A percentile compares a stretch with the other conserved stretches of the same genome.
Conservation (phyloP, 2,888 invertebrate genomes). For the Lampropteryx suffumata region DNA sequence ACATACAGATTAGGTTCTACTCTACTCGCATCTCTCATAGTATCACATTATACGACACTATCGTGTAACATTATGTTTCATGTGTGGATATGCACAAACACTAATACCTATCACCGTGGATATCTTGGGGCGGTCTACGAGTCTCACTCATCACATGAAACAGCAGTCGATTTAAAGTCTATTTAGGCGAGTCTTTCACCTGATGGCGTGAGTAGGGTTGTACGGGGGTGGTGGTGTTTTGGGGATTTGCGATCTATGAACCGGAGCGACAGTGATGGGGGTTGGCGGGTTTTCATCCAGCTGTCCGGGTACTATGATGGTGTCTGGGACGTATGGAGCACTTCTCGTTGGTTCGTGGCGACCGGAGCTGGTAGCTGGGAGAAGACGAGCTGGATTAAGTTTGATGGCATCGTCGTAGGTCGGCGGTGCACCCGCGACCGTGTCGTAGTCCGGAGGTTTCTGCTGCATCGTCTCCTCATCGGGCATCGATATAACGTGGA, state of each 20-base stretch:
- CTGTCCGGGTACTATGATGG: slow-evolving; percentile 61
- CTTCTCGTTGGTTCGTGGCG: slow-evolving; percentile 44
- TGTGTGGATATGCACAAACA: slow-evolving; percentile 66
- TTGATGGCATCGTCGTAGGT: slow-evolving; percentile 89
- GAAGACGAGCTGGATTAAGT: slow-evolving; percentile 84
- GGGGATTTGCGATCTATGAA: slow-evolving; percentile 68
- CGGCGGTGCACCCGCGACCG: slow-evolving; percentile 86
- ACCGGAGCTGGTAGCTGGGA: slow-evolving; percentile 61
- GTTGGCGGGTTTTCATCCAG: slow-evolving; percentile 46
- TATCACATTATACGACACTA: slow-evolving; percentile 77
- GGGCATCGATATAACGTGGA: slow-evolving; percentile 85
- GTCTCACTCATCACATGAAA: slow-evolving; percentile 76
- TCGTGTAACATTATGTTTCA: slow-evolving; percentile 57
- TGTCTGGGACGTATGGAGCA: slow-evolving; percentile 41
- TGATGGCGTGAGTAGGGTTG: slow-evolving; percentile 75
- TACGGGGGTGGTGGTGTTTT: slow-evolving; percentile 80
- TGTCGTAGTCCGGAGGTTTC: slow-evolving; percentile 89
- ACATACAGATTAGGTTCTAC: slow-evolving; percentile 71
- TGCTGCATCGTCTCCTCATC: slow-evolving; percentile 83
- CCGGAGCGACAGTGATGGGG: slow-evolving; percentile 50
- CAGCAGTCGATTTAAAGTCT: slow-evolving; percentile 78
- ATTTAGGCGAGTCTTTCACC: slow-evolving; percentile 65
- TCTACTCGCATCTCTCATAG: slow-evolving; percentile 71
- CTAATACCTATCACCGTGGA: slow-evolving; percentile 66
- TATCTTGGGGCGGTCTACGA: slow-evolving; percentile 50